Conservation (phyloP, 2,888 invertebrate genomes). For the Eupeodes latifasciatus region DNA sequence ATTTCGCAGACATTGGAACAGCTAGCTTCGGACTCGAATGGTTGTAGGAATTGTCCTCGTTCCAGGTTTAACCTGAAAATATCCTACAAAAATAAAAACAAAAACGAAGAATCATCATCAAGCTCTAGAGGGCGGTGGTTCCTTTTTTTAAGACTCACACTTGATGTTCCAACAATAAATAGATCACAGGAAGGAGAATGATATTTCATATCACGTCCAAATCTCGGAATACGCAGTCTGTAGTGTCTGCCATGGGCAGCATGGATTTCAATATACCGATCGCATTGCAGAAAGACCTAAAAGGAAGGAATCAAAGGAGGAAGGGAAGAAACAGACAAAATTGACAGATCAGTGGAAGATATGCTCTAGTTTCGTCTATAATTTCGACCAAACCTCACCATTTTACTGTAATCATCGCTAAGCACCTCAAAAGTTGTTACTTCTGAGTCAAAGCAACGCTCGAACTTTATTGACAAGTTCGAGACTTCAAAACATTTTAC, state of each 20-base stretch:
- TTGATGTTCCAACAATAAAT: slow-evolving; percentile 93
- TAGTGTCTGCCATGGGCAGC: slow-evolving; percentile 96
- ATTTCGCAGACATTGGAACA: slow-evolving; percentile 93
- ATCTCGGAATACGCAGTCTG: slow-evolving; percentile 95
- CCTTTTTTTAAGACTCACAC: slow-evolving; percentile 85
- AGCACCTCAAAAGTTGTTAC: slow-evolving; percentile 96
- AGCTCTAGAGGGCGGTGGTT: not conserved
- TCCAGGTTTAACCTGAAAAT: slow-evolving; percentile 98
- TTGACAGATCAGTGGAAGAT: slow-evolving; percentile 25
- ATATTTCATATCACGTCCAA: slow-evolving; percentile 97
- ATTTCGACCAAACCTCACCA: slow-evolving; percentile 82
- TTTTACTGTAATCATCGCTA: slow-evolving; percentile 98
- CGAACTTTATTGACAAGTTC: slow-evolving; percentile 98
- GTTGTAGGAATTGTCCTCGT: slow-evolving; percentile 96
- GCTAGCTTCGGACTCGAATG: slow-evolving; percentile 90
- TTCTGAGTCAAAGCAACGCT: slow-evolving; percentile 98
- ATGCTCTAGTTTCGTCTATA: slow-evolving; percentile 61
- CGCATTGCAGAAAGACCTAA: slow-evolving; percentile 89
- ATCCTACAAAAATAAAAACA: slow-evolving; percentile 86
- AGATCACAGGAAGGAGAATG: slow-evolving; percentile 96
- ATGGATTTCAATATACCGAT: slow-evolving; percentile 98
- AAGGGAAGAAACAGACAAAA: slow-evolving; percentile 5
- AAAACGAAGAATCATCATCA: not conserved
- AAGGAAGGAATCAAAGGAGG: too few species aligned
- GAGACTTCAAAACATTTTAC: slow-evolving; percentile 98